phyloP scores from a whole-genome alignment of 2,888 invertebrate genomes.

The Aspidapion aeneum region DNA sequence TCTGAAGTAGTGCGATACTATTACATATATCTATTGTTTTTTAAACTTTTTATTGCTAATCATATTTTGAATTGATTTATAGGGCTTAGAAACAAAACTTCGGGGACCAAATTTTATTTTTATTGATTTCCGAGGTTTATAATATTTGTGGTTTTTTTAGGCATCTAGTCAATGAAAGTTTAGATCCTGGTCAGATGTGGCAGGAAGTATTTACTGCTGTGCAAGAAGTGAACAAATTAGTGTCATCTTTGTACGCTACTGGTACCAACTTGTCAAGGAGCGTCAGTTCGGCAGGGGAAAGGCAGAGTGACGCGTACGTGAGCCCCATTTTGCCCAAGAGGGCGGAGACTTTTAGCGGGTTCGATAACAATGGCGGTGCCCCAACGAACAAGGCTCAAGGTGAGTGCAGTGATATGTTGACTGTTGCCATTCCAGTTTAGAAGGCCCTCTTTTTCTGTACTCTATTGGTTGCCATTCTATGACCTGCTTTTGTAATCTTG shows the following conservation, averaged over 20 bases:
- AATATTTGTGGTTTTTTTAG: constrained; percentile 45
- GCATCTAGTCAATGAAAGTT: constrained; percentile 71
- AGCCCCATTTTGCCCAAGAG: constrained; percentile 86
- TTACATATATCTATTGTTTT: too few species aligned
- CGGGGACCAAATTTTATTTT: too few species aligned
- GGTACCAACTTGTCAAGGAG: constrained; percentile 83
- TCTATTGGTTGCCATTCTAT: too few species aligned
- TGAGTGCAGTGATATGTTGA: too few species aligned
- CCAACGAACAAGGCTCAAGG: constrained; percentile 13
- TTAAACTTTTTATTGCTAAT: too few species aligned
- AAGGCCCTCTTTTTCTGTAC: too few species aligned
- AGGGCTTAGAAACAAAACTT: too few species aligned
- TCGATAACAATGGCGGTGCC: constrained; percentile 63
- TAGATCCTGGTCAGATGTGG: constrained; percentile 76
- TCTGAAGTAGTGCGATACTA: too few species aligned
- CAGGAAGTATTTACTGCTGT: constrained; percentile 77
- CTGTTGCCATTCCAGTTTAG: too few species aligned
- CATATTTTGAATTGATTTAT: too few species aligned
- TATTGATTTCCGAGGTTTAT: too few species aligned
- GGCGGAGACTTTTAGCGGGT: constrained; percentile 95
- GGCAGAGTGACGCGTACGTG: constrained; percentile 81
- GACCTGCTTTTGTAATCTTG: too few species aligned
- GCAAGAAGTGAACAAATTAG: constrained; percentile 72
- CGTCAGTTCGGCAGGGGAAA: constrained; percentile 91
- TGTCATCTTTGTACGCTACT: constrained; percentile 67